Base-by-base conservation (phyloP, 2,888 invertebrate species). In the Cetonia aurata region DNA sequence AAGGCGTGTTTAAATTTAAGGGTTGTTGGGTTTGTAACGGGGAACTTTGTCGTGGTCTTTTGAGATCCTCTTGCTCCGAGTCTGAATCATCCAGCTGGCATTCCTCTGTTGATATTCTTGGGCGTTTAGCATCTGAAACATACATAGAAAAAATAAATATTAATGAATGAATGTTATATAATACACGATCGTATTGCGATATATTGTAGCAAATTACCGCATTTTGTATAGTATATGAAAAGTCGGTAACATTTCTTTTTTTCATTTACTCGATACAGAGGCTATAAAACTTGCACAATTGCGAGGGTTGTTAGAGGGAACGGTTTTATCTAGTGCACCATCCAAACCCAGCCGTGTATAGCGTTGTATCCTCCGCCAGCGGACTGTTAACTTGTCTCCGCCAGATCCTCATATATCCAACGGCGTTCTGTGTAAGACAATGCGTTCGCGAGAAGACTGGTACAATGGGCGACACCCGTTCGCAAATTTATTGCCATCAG, bases 71-170 rank as follows among this genome's bases (percentile, higher is more conserved):
- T 48, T 82, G 83, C 68, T 85, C 85, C 1, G 84, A 87, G 72
- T 87, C 87, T 41, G 86, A 87, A 71, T 87, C 87, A 71, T 85
- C 85, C 67, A 84, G 80, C 42, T 83, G 79, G 71, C 80, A 83
- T 46, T 85, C 85, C 74, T 86, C 86, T 17, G 85, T 82, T 48
- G 85, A 85, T 60, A 87, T 80, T 73, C 86, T 80, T 67, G 85
- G 83, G 73, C 87, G 82, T 77, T 87, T 87, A 37, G 84, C 80
- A 68, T 68, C 71, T 71, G 68, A 3, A 71, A 71, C 37, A 62
- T 48, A 62, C 46, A 8, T 10, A 37, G 8, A 13, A 31, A n/a
- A n/a, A n/a, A n/a, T 10, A 41, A 41, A 41, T 41, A 41, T 41
- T 6, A n/a, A n/a, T n/a, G n/a, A n/a, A n/a, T n/a, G n/a, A n/a